Evolutionary conservation across 2,113 vertebrate species (phyloP).

Genomic region (Cephalopholis sonnerati): DNA sequence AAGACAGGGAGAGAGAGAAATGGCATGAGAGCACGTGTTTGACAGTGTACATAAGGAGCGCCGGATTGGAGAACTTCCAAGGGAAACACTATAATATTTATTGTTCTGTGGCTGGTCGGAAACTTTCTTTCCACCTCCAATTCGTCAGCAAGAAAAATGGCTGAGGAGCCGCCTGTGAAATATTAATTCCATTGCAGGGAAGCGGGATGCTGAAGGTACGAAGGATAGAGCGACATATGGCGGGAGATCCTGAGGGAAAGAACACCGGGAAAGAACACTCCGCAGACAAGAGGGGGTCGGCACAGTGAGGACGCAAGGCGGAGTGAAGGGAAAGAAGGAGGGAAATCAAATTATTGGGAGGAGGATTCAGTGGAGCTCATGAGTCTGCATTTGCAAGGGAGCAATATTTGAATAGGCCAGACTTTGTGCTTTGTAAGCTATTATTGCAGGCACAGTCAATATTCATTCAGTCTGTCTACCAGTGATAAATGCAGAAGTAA

Average conservation of each 20-base stretch:
- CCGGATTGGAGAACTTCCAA: slow-evolving; percentile 63
- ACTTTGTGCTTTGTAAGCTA: slow-evolving; percentile 68
- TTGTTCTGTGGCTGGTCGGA: slow-evolving; percentile 68
- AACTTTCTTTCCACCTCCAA: slow-evolving; percentile 53
- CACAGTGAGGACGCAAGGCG: slow-evolving; percentile 20
- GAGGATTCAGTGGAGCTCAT: slow-evolving; percentile 60
- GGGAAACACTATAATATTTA: slow-evolving; percentile 76
- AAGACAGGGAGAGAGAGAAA: slow-evolving; percentile 48
- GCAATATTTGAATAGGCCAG: slow-evolving; percentile 62
- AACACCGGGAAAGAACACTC: slow-evolving; percentile 19
- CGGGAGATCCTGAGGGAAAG: slow-evolving; percentile 50
- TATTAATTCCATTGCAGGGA: slow-evolving; percentile 69
- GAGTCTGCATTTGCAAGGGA: slow-evolving; percentile 65
- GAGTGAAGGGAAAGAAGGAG: slow-evolving; percentile 33
- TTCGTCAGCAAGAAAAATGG: slow-evolving; percentile 70
- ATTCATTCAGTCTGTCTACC: slow-evolving; percentile 53
- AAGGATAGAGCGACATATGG: slow-evolving; percentile 51
- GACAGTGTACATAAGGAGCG: slow-evolving; percentile 72
- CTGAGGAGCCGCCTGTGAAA: slow-evolving; percentile 60
- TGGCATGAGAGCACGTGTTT: slow-evolving; percentile 45
- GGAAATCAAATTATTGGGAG: slow-evolving; percentile 65
- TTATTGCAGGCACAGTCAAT: slow-evolving; percentile 67
- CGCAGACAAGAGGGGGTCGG: slow-evolving; percentile 24
- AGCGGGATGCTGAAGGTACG: slow-evolving; percentile 32
- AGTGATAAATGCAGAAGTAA: slow-evolving; percentile 61